Evolutionary conservation across 2,797 vertebrate genomes (phyloP), one percentile per base, ranked within the genome.

Genomic region (Liparis tanakae): DNA sequence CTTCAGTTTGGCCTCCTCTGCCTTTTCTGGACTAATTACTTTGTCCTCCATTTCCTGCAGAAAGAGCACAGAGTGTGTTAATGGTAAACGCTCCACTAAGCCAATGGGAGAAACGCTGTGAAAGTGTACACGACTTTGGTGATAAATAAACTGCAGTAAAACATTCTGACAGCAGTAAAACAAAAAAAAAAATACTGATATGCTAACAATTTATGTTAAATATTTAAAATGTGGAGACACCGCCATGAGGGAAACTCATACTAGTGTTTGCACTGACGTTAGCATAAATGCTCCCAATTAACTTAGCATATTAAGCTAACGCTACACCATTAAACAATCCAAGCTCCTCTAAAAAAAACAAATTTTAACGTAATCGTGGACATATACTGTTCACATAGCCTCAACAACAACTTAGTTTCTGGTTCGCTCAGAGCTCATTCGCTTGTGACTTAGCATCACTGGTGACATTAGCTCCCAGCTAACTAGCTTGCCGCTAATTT

Each of bases 1-100:
- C 95, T 99, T 99, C 81, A 99, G 93, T 81, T 99, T 99, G 76
- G 94, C 97, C 93, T 99, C 98, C 92, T 99, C 98, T 69, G 92
- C 95, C 86, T 98, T 99, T 88, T 99, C 98, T 74, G 97, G 98
- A 86, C 96, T 98, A 83, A 96, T 94, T 65, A 99, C 96, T 81
- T 96, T 98, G 92, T 99, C 98, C 68, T 98, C 96, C 96, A 98
- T 97, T 94, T 99, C 98, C 98, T 99, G 85, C 91, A 43, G 9
- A 74, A 4, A 76, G 5, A 67, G 6, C 18, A 12, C 46, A 67
- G 18, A 17, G 13, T 7, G 39, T 8, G n/a, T 33, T 15, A 7
- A 60, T 61, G 46, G 17, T 2, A 64, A 18, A 68, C 17, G 14
- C 46, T 57, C 12, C 6, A 65, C 46, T 56, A 6, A 12, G 9